A percentile compares a stretch with the other conserved stretches of the same genome.
These are phyloP conservation scores for Collichthys lucidus DNA, from an alignment of 2,113 vertebrate genomes.

Conservation along the genomic window DNA sequence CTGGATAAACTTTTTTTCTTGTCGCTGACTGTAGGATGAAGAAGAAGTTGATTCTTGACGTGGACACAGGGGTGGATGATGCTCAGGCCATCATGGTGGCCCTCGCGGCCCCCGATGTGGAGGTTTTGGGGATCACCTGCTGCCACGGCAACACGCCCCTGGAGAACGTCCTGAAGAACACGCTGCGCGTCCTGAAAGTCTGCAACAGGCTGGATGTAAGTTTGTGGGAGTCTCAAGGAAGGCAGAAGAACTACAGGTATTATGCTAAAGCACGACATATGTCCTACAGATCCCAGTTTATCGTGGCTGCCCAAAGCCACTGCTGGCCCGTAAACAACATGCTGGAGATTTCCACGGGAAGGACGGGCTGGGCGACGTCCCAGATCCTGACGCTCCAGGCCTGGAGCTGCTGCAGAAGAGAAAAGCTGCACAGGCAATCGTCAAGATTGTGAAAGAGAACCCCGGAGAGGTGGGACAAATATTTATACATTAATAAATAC, in stretches of 20 bases:
- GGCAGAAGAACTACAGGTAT: too few relatives aligned
- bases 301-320: slow-evolving; percentile 54
- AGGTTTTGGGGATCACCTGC: slow-evolving; percentile 83
- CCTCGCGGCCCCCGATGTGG: slow-evolving; percentile 67
- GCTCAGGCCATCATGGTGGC: slow-evolving; percentile 82
- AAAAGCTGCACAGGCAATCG: slow-evolving; percentile 74
- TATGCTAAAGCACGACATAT: neutral
- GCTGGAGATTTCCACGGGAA: too few relatives aligned
- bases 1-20: neutral
- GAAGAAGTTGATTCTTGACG: slow-evolving; percentile 78
- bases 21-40: slow-evolving; percentile 45
- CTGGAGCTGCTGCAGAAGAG: slow-evolving; percentile 74
- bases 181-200: slow-evolving; percentile 79
- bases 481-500: neutral
- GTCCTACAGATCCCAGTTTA: slow-evolving; percentile 80
- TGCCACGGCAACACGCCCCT: slow-evolving; percentile 78
- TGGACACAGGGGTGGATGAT: slow-evolving; percentile 85
- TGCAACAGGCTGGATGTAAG: slow-evolving; percentile 77
- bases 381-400: slow-evolving; percentile 75
- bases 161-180: slow-evolving; percentile 82
- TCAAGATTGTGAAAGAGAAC: slow-evolving; percentile 72
- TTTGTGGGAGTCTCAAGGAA: neutral
- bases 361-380: slow-evolving; percentile 69
- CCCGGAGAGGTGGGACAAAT: slow-evolving; percentile 70
- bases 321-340: slow-evolving; percentile 52